phyloP scores from a whole-genome alignment of 2,113 vertebrate species.

The Cheilinus undulatus region DNA sequence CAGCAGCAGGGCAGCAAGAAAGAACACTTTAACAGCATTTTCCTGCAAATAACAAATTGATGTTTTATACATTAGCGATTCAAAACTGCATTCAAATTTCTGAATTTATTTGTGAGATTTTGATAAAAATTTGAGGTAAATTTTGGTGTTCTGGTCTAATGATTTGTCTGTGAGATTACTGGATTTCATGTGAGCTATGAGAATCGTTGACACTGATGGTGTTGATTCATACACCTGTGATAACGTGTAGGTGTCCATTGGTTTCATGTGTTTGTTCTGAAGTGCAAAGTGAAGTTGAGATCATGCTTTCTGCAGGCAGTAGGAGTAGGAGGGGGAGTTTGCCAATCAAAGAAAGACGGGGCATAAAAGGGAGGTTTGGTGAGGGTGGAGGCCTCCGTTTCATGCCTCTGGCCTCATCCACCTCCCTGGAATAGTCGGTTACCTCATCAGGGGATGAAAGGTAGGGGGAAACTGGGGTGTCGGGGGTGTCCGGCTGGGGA shows the following conservation, averaged over 20 bases:
- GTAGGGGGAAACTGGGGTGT: conserved; percentile 78
- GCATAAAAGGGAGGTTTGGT: conserved; percentile 16
- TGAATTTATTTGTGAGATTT: background rate
- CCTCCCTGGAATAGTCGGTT: conserved; percentile 59
- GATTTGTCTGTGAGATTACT: conserved; percentile 26
- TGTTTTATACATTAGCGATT: background rate
- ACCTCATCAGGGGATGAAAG: conserved; percentile 82
- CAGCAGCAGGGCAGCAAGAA: background rate
- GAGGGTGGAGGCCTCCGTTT: conserved; percentile 25
- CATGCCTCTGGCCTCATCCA: conserved; percentile 59
- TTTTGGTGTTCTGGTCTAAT: background rate
- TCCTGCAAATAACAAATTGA: background rate
- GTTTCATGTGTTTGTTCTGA: conserved; percentile 7
- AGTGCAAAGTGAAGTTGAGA: conserved; percentile 28
- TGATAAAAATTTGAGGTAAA: conserved; percentile 5
- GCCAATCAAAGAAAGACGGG: conserved; percentile 31
- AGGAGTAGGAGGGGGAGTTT: conserved; percentile 18
- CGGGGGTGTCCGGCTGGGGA: conserved; percentile 77
- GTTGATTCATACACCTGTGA: conserved; percentile 42
- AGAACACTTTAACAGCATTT: background rate
- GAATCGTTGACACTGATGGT: conserved; percentile 14
- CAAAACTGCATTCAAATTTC: background rate
- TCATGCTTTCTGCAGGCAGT: conserved; percentile 69
- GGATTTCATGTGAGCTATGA: background rate
- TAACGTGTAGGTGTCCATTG: conserved; percentile 38